Percentiles rank a stretch among this genome's conserved stretches.
phyloP scores from a whole-genome alignment of 2,113 vertebrate genomes.

The Orycteropus afer region DNA sequence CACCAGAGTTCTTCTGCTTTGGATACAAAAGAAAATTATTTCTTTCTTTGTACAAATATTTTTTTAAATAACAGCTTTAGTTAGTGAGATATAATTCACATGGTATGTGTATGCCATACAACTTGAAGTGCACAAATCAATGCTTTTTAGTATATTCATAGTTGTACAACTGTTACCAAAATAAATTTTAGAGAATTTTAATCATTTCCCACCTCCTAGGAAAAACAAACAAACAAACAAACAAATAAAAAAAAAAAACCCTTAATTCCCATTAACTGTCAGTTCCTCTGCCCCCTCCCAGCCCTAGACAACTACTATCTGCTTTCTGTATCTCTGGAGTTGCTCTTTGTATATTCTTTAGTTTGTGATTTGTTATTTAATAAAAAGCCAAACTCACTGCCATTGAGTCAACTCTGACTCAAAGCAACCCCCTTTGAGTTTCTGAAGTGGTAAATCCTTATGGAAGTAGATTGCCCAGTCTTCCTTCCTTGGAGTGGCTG shows the following conservation, averaged over 20 bases:
- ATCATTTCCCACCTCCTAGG: background rate
- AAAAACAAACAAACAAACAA: too few relatives aligned
- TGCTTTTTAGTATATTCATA: background rate
- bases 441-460: too few relatives aligned
- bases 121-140: background rate
- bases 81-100: background rate
- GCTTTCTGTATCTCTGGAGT: background rate
- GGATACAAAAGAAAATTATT: background rate
- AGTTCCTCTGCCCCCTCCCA: background rate
- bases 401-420: too few relatives aligned
- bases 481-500: too few relatives aligned
- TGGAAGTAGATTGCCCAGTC: too few relatives aligned
- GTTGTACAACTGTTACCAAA: background rate
- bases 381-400: background rate
- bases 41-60: background rate
- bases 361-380: slow-evolving; percentile 18
- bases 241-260: too few relatives aligned
- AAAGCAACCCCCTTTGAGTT: too few relatives aligned
- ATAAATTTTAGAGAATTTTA: background rate
- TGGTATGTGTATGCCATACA: background rate
- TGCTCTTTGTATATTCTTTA: background rate
- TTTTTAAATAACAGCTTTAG: background rate
- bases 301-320: background rate
- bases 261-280: background rate
- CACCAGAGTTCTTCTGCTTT: too few relatives aligned